Evolutionary conservation across 2,888 invertebrate species (phyloP).

Genomic region (Limenitis camilla): DNA sequence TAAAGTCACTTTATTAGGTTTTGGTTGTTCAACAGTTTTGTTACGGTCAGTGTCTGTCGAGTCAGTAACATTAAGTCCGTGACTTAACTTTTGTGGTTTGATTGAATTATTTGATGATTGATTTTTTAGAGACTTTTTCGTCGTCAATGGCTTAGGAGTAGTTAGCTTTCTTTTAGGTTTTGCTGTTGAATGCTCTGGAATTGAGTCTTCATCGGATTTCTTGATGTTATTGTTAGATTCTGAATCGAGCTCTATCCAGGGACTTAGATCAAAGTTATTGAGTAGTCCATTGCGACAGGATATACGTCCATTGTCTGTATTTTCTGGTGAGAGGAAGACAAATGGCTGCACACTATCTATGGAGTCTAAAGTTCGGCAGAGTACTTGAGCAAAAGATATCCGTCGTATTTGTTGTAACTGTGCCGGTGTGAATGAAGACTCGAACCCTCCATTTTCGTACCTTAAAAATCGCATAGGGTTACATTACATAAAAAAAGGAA

Average conservation of each 20-base stretch:
- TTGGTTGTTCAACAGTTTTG: constrained; percentile 28
- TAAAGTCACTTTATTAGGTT: constrained; percentile 51
- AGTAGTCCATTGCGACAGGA: constrained; percentile 72
- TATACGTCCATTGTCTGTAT: constrained; percentile 74
- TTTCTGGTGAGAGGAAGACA: constrained; percentile 77
- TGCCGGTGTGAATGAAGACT: constrained; percentile 83
- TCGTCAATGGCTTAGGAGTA: constrained; percentile 40
- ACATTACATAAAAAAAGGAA: not conserved
- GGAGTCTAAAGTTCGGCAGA: constrained; percentile 79
- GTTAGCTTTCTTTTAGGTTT: constrained; percentile 28
- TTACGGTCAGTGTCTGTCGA: constrained; percentile 32
- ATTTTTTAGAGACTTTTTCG: constrained; percentile 31
- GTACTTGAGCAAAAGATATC: constrained; percentile 81
- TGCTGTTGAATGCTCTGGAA: constrained; percentile 5
- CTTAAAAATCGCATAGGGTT: constrained; percentile 37
- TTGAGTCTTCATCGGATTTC: constrained; percentile 42
- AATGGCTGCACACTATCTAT: constrained; percentile 82
- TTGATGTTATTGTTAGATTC: constrained; percentile 54
- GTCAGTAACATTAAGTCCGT: constrained; percentile 29
- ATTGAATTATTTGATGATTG: constrained; percentile 30
- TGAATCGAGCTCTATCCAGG: constrained; percentile 74
- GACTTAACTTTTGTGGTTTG: constrained; percentile 32
- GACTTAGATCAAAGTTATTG: constrained; percentile 74
- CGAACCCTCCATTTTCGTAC: constrained; percentile 85
- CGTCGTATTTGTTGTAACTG: constrained; percentile 84